Conservation (phyloP, 2,888 invertebrate species). For the Synanthedon andrenaeformis region DNA sequence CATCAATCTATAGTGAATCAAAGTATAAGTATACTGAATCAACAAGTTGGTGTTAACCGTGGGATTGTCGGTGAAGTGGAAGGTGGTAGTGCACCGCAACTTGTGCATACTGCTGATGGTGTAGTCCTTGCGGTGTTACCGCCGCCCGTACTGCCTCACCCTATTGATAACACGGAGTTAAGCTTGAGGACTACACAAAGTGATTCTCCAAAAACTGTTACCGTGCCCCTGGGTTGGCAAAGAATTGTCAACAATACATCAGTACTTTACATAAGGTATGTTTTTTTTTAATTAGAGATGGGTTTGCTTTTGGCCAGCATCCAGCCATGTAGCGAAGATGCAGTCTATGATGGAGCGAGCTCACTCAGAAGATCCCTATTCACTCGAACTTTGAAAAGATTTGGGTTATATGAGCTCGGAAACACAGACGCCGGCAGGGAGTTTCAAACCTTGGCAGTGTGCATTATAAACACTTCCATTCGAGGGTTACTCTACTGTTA, state of each 20-base stretch:
- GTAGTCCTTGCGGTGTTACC: constrained; percentile 60
- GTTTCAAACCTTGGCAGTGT: too few relatives aligned
- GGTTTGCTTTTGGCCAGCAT: too few relatives aligned
- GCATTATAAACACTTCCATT: neutral
- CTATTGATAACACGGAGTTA: constrained; percentile 32
- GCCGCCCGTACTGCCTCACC: constrained; percentile 29
- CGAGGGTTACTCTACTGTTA: neutral
- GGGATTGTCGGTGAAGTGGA: constrained; percentile 48
- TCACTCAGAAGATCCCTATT: too few relatives aligned
- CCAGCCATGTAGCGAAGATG: too few relatives aligned
- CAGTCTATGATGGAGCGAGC: too few relatives aligned
- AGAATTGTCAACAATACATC: constrained; percentile 55
- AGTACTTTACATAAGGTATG: constrained; percentile 57
- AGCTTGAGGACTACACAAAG: constrained; percentile 45
- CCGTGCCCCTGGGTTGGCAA: constrained; percentile 65
- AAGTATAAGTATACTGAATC: constrained; percentile 64
- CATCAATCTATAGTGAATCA: constrained; percentile 67
- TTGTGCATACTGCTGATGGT: constrained; percentile 59
- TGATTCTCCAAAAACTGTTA: constrained; percentile 49
- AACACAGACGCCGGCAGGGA: too few relatives aligned
- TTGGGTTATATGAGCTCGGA: too few relatives aligned
- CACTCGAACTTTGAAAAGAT: too few relatives aligned
- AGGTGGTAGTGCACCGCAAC: constrained; percentile 37
- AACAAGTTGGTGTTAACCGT: constrained; percentile 58
- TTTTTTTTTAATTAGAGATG: neutral